These are phyloP conservation scores for Colius striatus DNA, from an alignment of 2,113 vertebrate species.

Conservation along the genomic window DNA sequence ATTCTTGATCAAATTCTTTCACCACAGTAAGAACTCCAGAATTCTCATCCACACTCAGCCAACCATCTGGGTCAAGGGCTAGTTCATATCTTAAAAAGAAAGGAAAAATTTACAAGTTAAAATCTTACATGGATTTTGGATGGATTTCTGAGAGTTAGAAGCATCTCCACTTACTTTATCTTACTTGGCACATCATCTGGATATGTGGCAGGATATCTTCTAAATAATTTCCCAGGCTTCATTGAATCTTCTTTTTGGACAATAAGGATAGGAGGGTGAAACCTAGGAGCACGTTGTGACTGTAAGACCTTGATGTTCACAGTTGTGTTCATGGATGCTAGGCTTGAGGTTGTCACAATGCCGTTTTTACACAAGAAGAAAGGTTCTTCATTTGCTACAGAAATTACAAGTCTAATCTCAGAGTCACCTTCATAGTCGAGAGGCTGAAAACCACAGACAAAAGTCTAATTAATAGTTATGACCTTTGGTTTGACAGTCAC, in stretches of 20 bases:
- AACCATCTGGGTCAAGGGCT: slow-evolving; percentile 72
- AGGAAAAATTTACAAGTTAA: background rate
- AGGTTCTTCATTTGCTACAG: slow-evolving; percentile 75
- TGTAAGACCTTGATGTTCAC: slow-evolving; percentile 69
- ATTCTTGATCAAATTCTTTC: slow-evolving; percentile 80
- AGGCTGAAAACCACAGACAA: slow-evolving; percentile 65
- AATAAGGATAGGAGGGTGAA: slow-evolving; percentile 14
- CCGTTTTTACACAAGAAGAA: slow-evolving; percentile 61
- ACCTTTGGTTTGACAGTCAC: background rate
- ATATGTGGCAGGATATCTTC: slow-evolving; percentile 39
- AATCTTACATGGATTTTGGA: background rate
- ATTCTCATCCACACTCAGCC: slow-evolving; percentile 75
- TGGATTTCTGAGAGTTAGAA: background rate
- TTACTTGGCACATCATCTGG: background rate
- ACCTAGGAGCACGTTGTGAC: slow-evolving; percentile 74
- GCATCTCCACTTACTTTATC: slow-evolving; percentile 44
- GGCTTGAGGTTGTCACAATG: background rate
- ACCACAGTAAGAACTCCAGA: slow-evolving; percentile 75
- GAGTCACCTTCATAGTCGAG: slow-evolving; percentile 63
- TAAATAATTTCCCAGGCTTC: slow-evolving; percentile 68
- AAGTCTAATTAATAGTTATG: background rate
- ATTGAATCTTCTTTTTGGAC: slow-evolving; percentile 66
- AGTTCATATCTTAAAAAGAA: slow-evolving; percentile 69
- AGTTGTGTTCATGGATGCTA: background rate
- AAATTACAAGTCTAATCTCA: slow-evolving; percentile 40